Conservation (phyloP, 2,888 invertebrate species). For the Lottia gigantea region DNA sequence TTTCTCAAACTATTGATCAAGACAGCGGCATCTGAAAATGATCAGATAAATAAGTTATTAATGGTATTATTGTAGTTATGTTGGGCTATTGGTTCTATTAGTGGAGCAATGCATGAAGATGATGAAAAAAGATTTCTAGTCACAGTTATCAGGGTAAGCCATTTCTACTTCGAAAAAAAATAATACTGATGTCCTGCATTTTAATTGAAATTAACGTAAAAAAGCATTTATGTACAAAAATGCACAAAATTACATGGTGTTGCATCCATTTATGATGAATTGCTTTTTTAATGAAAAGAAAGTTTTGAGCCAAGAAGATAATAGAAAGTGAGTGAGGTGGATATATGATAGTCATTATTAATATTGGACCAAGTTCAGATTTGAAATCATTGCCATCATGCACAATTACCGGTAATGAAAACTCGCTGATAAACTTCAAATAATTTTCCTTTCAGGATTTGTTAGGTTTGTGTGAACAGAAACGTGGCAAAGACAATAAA, state of each 20-base stretch:
- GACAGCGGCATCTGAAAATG: too few relatives aligned
- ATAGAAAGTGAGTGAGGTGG: too few relatives aligned
- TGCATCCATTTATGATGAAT: too few relatives aligned
- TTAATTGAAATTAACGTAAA: not conserved
- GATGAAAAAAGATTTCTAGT: slow-evolving; percentile 99
- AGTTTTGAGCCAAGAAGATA: too few relatives aligned
- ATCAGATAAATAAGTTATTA: not conserved
- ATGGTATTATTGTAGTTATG: slow-evolving; percentile 75
- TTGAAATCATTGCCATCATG: too few relatives aligned
- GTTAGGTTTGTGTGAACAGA: slow-evolving; percentile 92
- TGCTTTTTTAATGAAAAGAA: too few relatives aligned
- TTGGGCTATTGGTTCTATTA: slow-evolving; percentile 99
- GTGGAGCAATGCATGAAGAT: slow-evolving; percentile 98
- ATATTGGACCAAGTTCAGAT: too few relatives aligned
- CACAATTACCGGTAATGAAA: too few relatives aligned
- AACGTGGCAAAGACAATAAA: slow-evolving; percentile 98
- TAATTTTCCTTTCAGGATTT: slow-evolving; percentile 75
- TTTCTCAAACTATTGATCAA: too few relatives aligned
- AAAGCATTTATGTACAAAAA: too few relatives aligned
- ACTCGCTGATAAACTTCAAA: not conserved
- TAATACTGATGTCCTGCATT: not conserved
- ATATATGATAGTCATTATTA: too few relatives aligned
- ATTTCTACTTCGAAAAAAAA: not conserved
- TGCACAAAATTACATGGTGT: too few relatives aligned
- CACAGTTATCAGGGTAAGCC: slow-evolving; percentile 81